Conservation (phyloP, 2,888 invertebrate species). For the Caenorhabditis zanzibari region DNA sequence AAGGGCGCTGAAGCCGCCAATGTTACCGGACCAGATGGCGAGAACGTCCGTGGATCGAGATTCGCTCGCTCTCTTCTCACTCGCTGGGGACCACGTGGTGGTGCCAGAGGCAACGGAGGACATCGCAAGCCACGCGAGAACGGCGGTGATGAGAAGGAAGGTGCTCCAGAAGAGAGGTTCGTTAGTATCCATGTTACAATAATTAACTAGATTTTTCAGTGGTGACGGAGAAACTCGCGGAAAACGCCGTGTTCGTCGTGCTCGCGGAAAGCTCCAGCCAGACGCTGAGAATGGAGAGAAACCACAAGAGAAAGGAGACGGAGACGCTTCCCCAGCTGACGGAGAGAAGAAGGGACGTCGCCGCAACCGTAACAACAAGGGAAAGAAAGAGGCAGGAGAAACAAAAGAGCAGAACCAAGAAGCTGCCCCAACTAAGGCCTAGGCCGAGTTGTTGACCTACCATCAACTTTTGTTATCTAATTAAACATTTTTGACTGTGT, state of each 20-base stretch:
- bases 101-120: slow-evolving; percentile 8
- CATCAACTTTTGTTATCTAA: slow-evolving; percentile 48
- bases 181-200: background rate
- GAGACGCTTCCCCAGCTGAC: slow-evolving; percentile 39
- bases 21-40: slow-evolving; percentile 96
- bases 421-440: slow-evolving; percentile 48
- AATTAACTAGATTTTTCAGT: slow-evolving; percentile 15
- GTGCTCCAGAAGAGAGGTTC: slow-evolving; percentile 20
- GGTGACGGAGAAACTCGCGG: slow-evolving; percentile 50
- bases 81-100: slow-evolving; percentile 40
- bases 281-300: slow-evolving; percentile 39
- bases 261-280: slow-evolving; percentile 60
- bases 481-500: slow-evolving; percentile 40
- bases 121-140: slow-evolving; percentile 46
- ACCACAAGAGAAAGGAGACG: slow-evolving; percentile 56
- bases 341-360: slow-evolving; percentile 50
- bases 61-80: slow-evolving; percentile 45
- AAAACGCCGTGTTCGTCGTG: slow-evolving; percentile 51
- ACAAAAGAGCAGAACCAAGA: slow-evolving; percentile 38
- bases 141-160: slow-evolving; percentile 17
- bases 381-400: slow-evolving; percentile 39
- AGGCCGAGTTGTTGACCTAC: slow-evolving; percentile 47
- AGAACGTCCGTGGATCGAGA: slow-evolving; percentile 90
- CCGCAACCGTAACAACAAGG: slow-evolving; percentile 42
- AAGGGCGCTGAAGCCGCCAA: slow-evolving; percentile 92